Evolutionary conservation across 23 tunicate species (phyloP).

Genomic region (Phallusia fumigata): DNA sequence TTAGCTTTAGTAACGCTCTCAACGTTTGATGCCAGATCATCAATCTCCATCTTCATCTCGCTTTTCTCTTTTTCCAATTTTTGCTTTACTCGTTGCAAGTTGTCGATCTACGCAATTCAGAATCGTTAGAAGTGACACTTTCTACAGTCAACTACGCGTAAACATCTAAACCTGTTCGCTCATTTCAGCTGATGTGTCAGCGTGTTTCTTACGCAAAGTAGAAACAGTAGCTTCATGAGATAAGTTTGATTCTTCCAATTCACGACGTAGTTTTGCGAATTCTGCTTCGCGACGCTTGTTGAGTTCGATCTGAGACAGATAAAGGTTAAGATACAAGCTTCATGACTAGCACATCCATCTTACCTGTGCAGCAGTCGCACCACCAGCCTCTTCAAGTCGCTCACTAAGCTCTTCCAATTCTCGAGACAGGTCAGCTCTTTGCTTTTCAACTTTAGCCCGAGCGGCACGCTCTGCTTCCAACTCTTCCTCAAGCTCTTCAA

Average conservation of each 20-base stretch:
- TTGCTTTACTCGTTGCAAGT: conserved; percentile 96
- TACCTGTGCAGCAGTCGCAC: conserved; percentile 95
- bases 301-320: conserved; percentile 64
- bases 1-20: conserved; percentile 79
- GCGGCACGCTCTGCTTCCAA: conserved; percentile 95
- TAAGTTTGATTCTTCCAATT: conserved; percentile 93
- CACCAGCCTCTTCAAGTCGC: conserved; percentile 95
- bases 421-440: conserved; percentile 82
- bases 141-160: neutral
- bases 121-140: neutral
- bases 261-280: conserved; percentile 88
- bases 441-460: conserved; percentile 95
- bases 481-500: conserved; percentile 98
- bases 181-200: conserved; percentile 87
- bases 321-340: neutral
- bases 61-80: conserved; percentile 98
- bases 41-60: conserved; percentile 98
- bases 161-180: conserved; percentile 73
- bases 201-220: conserved; percentile 86
- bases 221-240: conserved; percentile 92
- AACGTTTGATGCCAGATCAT: conserved; percentile 80
- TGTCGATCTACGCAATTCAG: conserved; percentile 67
- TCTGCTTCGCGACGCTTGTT: conserved; percentile 98
- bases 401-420: conserved; percentile 98
- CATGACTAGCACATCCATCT: neutral